A percentile compares a stretch with the other conserved stretches of the same genome.
Evolutionary conservation across 1,140 invertebrate genomes (phyloP).

Genomic region (Drosophila subpulchrella): DNA sequence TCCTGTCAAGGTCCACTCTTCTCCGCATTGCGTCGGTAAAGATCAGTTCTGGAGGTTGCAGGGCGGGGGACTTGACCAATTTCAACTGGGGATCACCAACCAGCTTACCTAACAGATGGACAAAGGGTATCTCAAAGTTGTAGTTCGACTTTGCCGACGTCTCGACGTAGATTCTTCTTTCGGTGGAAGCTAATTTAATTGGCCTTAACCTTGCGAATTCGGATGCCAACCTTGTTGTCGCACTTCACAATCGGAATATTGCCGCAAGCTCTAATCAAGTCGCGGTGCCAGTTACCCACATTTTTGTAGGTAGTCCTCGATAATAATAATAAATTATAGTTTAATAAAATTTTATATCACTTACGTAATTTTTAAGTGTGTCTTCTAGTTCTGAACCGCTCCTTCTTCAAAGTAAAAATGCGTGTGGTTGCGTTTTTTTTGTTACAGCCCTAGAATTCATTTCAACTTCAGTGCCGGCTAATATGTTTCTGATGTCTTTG

Average conservation of each 20-base stretch:
- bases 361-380: background rate
- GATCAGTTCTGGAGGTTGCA: slow-evolving; percentile 97
- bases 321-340: no score
- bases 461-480: slow-evolving; percentile 59
- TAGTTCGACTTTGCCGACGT: slow-evolving; percentile 99
- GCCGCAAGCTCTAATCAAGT: slow-evolving; percentile 99
- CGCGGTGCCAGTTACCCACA: slow-evolving; percentile 99
- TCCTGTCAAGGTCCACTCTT: background rate
- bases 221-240: slow-evolving; percentile 99
- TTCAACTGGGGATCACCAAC: slow-evolving; percentile 99
- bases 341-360: no score
- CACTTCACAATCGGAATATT: slow-evolving; percentile 99
- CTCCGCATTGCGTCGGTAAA: background rate
- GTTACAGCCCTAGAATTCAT: slow-evolving; percentile 11
- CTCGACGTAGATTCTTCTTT: slow-evolving; percentile 99
- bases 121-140: slow-evolving; percentile 86
- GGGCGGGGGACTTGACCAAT: slow-evolving; percentile 97
- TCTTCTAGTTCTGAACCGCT: slow-evolving; percentile 22
- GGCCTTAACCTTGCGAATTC: slow-evolving; percentile 99
- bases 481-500: slow-evolving; percentile 76
- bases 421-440: slow-evolving; percentile 35
- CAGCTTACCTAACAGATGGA: slow-evolving; percentile 98
- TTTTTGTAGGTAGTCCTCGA: slow-evolving; percentile 99
- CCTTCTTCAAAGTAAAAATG: slow-evolving; percentile 25
- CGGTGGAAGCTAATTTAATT: slow-evolving; percentile 99